phyloP scores from a whole-genome alignment of 2,797 vertebrate species.

The Takifugu ocellatus region DNA sequence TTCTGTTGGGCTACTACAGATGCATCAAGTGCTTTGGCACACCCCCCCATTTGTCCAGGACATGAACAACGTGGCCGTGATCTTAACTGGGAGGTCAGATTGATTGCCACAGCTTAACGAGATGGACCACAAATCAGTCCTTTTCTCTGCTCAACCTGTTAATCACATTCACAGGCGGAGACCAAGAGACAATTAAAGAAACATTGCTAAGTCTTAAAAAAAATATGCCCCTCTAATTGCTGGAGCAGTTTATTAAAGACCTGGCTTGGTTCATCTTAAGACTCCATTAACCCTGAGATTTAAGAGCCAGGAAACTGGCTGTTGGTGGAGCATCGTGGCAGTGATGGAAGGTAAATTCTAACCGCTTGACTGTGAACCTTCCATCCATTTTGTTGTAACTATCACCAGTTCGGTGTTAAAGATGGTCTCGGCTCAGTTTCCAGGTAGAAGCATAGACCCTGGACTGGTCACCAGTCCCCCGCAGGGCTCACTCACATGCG shows the following conservation, averaged over 20 bases:
- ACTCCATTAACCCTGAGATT: constrained; percentile 51
- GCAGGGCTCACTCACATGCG: no score
- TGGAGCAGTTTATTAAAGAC: constrained; percentile 57
- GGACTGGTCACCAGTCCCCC: no score
- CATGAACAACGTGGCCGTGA: constrained; percentile 41
- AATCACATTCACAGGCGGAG: constrained; percentile 58
- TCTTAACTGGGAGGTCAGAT: constrained; percentile 54
- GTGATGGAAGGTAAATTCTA: background rate
- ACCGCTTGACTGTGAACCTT: no score
- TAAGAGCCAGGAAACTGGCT: constrained; percentile 16
- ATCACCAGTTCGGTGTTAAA: no score
- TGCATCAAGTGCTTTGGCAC: background rate
- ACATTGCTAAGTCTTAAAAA: constrained; percentile 44
- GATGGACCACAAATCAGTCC: constrained; percentile 57
- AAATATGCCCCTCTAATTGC: constrained; percentile 67
- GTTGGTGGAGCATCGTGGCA: background rate
- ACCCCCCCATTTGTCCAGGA: constrained; percentile 19
- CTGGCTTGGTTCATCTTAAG: constrained; percentile 36
- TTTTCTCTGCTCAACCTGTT: constrained; percentile 45
- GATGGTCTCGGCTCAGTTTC: no score
- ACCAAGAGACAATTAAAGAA: constrained; percentile 63
- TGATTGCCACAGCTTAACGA: constrained; percentile 54
- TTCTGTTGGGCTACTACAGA: constrained; percentile 3
- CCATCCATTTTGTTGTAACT: no score
- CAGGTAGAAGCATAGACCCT: no score